Base-by-base conservation (phyloP, 2,113 vertebrate species). In the Tichodroma muraria region DNA sequence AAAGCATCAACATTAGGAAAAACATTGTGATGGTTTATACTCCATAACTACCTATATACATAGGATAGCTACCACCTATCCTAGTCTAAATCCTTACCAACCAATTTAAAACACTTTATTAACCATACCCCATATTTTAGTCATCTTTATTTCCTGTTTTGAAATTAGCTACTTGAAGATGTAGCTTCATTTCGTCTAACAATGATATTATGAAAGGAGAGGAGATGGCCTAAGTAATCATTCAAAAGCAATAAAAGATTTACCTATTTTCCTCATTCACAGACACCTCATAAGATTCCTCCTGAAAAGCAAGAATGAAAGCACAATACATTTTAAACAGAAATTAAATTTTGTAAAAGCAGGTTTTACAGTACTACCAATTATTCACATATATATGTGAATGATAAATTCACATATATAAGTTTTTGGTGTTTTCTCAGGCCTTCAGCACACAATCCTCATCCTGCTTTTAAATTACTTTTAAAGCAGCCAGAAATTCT, bases 251-350 rank as follows among this genome's bases (percentile, higher is more conserved):
- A 63, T 10, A 56, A 49, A 73, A 71, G 5, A 63, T 57, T 94
- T 96, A 97, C 97, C 93, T 18, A 18, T 95, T 71, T 79, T 38
- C 54, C 60, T 88, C 63, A 19, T 91, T 94, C 94, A 96, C 66
- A 88, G 91, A 93, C 40, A 97, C 85, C 11, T 96, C 79, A 33
- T 88, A 95, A 88, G 93, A 85, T 80, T 93, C 78, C n/a, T 56
- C 57, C 96, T 97, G 50, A 86, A 65, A 87, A 93, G 24, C 28
- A 92, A 76, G 53, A 93, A 88, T 52, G 18, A 76, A 60, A 71
- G 40, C 8, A 65, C 3, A 5, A 66, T 20, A 42, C 25, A 69
- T 84, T 80, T 70, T 53, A 47, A 71, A 70, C 1, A 31, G 45
- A 78, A 83, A 0, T 63, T 5, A 59, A 85, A 83, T 20, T 45